phyloP scores from a whole-genome alignment of 1,140 invertebrate species.

The Apis dorsata region DNA sequence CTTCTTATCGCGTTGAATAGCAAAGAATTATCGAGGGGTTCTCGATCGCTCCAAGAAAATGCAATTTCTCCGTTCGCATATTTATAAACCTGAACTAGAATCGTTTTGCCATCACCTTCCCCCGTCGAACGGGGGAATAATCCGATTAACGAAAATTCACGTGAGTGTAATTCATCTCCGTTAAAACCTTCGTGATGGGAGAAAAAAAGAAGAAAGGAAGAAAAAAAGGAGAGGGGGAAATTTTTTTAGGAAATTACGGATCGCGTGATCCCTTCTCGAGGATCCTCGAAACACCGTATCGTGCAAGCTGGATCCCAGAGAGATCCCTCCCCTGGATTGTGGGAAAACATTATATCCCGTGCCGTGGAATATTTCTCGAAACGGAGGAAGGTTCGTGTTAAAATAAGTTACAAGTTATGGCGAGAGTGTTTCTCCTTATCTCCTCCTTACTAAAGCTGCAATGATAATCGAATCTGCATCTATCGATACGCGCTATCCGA shows the following conservation, averaged over 20 bases:
- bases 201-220: background rate
- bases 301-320: too few relatives aligned
- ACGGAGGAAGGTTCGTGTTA: too few relatives aligned
- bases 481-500: background rate
- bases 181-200: background rate
- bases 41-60: background rate
- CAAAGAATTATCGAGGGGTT: background rate
- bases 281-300: too few relatives aligned
- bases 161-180: background rate
- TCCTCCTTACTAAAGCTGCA: too few relatives aligned
- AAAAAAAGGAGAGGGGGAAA: background rate
- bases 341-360: background rate
- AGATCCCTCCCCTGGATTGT: too few relatives aligned
- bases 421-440: too few relatives aligned
- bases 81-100: conserved; percentile 3
- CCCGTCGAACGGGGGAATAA: background rate
- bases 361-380: conserved; percentile 9
- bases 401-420: too few relatives aligned
- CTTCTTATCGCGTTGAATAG: too few relatives aligned
- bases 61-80: conserved; percentile 31
- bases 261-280: background rate
- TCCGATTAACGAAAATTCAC: conserved; percentile 9
- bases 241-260: background rate
- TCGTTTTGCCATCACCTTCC: background rate
- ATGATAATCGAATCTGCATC: too few relatives aligned